A percentile compares a stretch with the other conserved stretches of the same genome.
Conservation (phyloP, 2,888 invertebrate species). For the Ophion costatus region DNA sequence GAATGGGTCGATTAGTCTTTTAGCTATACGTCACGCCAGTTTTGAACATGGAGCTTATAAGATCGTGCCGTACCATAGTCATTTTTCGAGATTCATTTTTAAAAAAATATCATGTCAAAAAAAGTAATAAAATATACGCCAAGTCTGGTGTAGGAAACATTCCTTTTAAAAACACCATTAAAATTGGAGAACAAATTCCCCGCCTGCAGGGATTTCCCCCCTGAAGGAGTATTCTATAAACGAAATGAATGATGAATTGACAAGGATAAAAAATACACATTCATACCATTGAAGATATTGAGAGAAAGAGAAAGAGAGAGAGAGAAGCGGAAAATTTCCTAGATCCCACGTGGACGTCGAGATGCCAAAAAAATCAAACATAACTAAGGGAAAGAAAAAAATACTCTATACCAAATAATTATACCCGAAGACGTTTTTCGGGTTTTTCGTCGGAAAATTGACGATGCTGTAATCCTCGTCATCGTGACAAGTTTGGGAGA, state of each 20-base stretch:
- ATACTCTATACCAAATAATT: slow-evolving; percentile 38
- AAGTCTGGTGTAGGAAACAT: no score
- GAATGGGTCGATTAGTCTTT: no score
- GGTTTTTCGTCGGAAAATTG: background rate
- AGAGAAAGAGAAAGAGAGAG: background rate
- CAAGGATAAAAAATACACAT: background rate
- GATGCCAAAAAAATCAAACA: slow-evolving; percentile 60
- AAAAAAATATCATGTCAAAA: no score
- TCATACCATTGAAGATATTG: slow-evolving; percentile 36
- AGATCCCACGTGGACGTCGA: slow-evolving; percentile 20
- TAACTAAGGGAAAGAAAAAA: slow-evolving; percentile 31
- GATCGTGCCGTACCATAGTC: no score
- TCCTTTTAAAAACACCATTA: no score
- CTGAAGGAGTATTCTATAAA: background rate
- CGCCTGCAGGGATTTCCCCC: no score
- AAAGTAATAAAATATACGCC: no score
- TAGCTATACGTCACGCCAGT: no score
- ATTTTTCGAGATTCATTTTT: no score
- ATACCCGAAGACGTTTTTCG: slow-evolving; percentile 26
- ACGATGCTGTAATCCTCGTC: slow-evolving; percentile 1
- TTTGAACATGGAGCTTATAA: no score
- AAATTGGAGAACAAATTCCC: no score
- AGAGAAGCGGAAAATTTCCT: background rate
- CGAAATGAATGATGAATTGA: background rate
- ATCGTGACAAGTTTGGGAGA: background rate